Conservation (phyloP, 2,113 vertebrate genomes). For the Microtus ochrogaster region DNA sequence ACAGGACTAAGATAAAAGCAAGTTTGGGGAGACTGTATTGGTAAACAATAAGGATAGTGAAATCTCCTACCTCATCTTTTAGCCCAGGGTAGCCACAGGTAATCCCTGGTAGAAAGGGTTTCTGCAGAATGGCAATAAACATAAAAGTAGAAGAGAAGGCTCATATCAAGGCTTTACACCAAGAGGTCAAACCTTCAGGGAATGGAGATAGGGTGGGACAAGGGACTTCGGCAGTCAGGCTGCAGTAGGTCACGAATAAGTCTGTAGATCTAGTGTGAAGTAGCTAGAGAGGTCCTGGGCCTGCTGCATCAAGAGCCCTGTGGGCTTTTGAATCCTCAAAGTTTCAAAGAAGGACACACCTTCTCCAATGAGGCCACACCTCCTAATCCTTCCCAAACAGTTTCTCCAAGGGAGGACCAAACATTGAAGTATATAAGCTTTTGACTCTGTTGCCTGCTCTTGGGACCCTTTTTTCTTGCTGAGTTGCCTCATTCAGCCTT, state of each 20-base stretch:
- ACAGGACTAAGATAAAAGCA: background rate
- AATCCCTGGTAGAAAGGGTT: background rate
- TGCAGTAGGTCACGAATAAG: background rate
- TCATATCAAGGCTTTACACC: background rate
- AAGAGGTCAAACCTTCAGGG: background rate
- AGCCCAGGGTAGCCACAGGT: background rate
- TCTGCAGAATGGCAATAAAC: background rate
- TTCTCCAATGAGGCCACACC: background rate
- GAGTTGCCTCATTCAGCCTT: background rate
- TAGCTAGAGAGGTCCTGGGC: background rate
- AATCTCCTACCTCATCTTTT: background rate
- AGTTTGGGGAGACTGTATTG: background rate
- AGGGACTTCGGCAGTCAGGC: background rate
- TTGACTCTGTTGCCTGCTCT: background rate
- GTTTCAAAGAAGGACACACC: background rate
- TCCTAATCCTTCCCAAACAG: background rate
- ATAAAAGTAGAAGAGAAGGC: background rate
- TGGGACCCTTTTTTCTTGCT: background rate
- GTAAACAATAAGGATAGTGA: background rate
- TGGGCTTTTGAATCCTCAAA: background rate
- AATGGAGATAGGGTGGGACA: background rate
- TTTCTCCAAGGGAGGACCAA: background rate
- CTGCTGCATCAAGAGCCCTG: background rate
- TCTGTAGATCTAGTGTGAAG: background rate
- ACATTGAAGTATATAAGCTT: background rate